Percentiles rank a stretch among this genome's conserved stretches.
These are phyloP conservation scores for Haliclona indistincta DNA, from an alignment of 37 sponge, comb jelly and placozoan genomes.

Conservation along the genomic window DNA sequence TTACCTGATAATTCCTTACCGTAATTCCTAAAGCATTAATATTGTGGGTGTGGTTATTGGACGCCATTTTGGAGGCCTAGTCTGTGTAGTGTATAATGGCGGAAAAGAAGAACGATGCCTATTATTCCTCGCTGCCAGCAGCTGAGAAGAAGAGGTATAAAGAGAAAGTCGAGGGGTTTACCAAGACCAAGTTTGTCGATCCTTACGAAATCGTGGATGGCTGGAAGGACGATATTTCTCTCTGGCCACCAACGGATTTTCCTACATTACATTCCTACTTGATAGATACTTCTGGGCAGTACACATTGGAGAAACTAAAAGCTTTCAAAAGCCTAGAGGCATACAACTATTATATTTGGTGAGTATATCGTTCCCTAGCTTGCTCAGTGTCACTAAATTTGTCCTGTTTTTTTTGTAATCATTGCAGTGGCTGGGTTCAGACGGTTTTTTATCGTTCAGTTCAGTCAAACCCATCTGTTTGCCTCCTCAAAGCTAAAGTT, in stretches of 20 bases:
- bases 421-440: conserved; percentile 4
- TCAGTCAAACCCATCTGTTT: no score
- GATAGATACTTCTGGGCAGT: conserved; percentile 14
- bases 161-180: background rate
- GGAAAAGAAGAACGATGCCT: no score
- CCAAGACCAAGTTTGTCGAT: background rate
- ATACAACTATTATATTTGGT: conserved; percentile 26
- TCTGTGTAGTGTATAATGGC: no score
- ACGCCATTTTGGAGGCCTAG: no score
- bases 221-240: conserved; percentile 19
- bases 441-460: background rate
- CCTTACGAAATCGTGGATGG: conserved; percentile 20
- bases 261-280: no score
- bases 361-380: background rate
- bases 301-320: conserved; percentile 18
- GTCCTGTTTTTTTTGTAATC: no score
- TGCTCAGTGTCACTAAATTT: background rate
- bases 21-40: no score
- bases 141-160: background rate
- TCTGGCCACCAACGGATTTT: conserved; percentile 9
- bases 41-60: no score
- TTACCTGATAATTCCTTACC: no score
- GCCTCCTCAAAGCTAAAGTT: conserved; percentile 12
- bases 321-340: conserved; percentile 30
- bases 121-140: background rate